Percentiles rank a stretch among this genome's conserved stretches.
Conservation (phyloP, 2,888 invertebrate species). For the Agriopis marginaria region DNA sequence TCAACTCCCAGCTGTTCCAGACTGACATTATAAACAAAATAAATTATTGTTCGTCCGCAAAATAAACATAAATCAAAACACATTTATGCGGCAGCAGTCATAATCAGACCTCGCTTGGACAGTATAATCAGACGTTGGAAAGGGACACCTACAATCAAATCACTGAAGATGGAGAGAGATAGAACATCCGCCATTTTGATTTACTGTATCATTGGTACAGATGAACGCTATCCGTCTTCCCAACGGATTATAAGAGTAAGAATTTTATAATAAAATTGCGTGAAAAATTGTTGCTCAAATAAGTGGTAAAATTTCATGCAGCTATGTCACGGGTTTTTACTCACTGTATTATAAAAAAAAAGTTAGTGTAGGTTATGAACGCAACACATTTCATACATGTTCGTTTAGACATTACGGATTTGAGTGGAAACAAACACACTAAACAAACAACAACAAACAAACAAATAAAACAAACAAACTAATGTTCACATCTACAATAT, state of each 20-base stretch:
- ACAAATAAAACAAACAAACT: too few species aligned
- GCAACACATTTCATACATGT: too few species aligned
- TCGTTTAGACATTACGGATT: too few species aligned
- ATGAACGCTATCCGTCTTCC: constrained; percentile 67
- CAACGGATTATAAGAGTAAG: neutral
- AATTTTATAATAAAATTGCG: too few species aligned
- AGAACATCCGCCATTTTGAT: constrained; percentile 65
- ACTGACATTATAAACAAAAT: constrained; percentile 44
- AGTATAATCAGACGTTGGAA: constrained; percentile 60
- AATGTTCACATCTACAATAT: too few species aligned
- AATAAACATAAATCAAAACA: constrained; percentile 69
- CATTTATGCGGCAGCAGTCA: constrained; percentile 67
- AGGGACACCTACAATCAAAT: constrained; percentile 44
- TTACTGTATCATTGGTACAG: constrained; percentile 60
- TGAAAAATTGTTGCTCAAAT: too few species aligned
- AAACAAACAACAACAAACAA: too few species aligned
- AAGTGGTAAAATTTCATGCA: too few species aligned
- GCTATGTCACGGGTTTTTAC: too few species aligned
- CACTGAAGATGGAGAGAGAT: constrained; percentile 42
- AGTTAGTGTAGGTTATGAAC: too few species aligned
- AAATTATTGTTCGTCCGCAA: constrained; percentile 48
- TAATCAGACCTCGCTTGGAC: constrained; percentile 55
- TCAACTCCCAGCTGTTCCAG: constrained; percentile 21
- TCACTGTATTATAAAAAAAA: too few species aligned
- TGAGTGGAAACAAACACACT: too few species aligned